Percentiles rank a stretch among this genome's conserved stretches.
These are phyloP conservation scores for Heterotis niloticus DNA, from an alignment of 2,113 vertebrate genomes.

Conservation along the genomic window DNA sequence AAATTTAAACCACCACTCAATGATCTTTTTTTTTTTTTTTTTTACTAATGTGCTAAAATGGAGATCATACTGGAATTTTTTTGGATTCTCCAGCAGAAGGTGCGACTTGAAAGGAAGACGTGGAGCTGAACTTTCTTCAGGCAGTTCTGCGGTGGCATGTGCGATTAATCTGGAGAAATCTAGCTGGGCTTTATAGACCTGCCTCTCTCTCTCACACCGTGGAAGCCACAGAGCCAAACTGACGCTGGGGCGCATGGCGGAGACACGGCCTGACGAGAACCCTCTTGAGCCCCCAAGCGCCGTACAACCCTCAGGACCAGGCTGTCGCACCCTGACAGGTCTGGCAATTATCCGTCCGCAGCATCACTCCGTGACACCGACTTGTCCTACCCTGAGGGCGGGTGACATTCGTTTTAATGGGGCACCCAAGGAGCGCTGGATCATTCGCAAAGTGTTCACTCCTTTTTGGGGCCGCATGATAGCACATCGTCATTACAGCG, in stretches of 20 bases:
- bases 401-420: neutral
- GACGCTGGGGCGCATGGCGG: neutral
- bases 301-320: neutral
- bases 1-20: neutral
- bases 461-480: too few relatives aligned
- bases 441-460: too few relatives aligned
- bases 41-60: neutral
- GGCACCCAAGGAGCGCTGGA: neutral
- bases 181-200: neutral
- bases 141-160: neutral
- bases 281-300: neutral
- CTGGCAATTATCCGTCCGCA: neutral
- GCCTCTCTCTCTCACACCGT: neutral
- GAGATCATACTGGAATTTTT: too few relatives aligned
- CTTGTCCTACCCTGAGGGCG: neutral
- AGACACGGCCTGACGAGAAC: neutral
- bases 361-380: neutral
- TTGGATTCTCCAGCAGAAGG: neutral
- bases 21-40: neutral
- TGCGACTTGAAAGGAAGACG: neutral
- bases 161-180: neutral
- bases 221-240: neutral
- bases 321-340: neutral
- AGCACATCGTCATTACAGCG: too few relatives aligned
- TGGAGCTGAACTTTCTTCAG: neutral